Base-by-base conservation (phyloP, 2,888 invertebrate genomes). In the Diplazon laetatorius region DNA sequence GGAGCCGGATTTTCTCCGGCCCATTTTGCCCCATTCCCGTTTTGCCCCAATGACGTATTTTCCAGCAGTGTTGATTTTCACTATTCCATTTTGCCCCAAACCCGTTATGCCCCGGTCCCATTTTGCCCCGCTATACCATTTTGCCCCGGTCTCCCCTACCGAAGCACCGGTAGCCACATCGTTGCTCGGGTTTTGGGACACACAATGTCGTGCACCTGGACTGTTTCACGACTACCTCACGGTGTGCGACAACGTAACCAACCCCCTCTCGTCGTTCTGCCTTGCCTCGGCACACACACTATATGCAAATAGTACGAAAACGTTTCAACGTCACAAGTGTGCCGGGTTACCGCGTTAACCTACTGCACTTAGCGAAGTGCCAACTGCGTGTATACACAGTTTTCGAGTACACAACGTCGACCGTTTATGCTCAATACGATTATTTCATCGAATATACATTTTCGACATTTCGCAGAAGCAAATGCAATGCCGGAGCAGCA, bases 341-440 rank as follows among this genome's bases (percentile, higher is more conserved):
- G 16, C 25, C 14, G 18, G 16, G 68, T 5, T n/a, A 52, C 37
- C 65, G 37, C n/a, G n/a, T n/a, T n/a, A n/a, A n/a, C 14, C 35
- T 39, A 50, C 12, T 44, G 5, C 39, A 68, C 63, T 65, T 46
- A 68, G 66, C 77, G 70, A 73, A 81, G 80, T 77, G 76, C 74
- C 80, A 81, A 82, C 76, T 81, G 78, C 39, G 57, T 62, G 71
- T 44, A 71, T 66, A 66, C 46, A 57, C 63, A 48, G 60, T 52
- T 57, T 18, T 39, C 69, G 42, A 10, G 52, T 46, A 69, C 63
- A 39, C 79, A 39, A 14, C 70, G 69, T 82, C 72, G 63, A 59
- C 57, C 74, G 79, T 82, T 82, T 80, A 78, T 80, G 76, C 80
- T 74, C 74, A 77, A 83, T 75, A 70, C 78, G 80, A 83, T 82